Conservation (phyloP, 2,113 vertebrate species). For the Engystomops pustulosus region DNA sequence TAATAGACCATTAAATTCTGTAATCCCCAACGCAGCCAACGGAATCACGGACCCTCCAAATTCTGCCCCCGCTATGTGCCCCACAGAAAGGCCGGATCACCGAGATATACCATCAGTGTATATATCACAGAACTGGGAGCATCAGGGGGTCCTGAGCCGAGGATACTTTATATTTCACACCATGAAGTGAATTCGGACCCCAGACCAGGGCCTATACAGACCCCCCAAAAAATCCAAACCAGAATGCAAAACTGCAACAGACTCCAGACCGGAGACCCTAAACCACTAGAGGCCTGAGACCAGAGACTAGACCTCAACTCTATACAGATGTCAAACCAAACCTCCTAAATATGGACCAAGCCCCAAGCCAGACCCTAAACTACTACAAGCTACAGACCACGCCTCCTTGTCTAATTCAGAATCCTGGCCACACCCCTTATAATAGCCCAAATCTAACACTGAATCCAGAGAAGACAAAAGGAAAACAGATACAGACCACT, state of each 20-base stretch:
- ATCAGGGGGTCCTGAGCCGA: too few species aligned
- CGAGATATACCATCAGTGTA: not conserved
- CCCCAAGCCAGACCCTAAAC: not conserved
- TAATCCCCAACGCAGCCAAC: slow-evolving; percentile 39
- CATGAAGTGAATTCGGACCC: too few species aligned
- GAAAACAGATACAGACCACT: too few species aligned
- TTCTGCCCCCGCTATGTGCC: not conserved
- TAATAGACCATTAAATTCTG: slow-evolving; percentile 24
- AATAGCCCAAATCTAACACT: too few species aligned
- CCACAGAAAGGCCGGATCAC: not conserved
- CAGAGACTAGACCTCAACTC: too few species aligned
- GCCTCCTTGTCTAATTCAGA: not conserved
- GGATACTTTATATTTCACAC: too few species aligned
- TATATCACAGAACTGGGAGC: not conserved
- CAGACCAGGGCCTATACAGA: too few species aligned
- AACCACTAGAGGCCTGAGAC: not conserved
- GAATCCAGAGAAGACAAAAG: too few species aligned
- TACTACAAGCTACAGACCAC: not conserved
- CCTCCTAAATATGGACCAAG: not conserved
- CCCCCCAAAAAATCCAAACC: too few species aligned
- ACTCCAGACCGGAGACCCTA: not conserved
- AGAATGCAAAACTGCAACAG: too few species aligned
- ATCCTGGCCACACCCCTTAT: too few species aligned
- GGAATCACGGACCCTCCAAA: not conserved
- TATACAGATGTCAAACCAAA: not conserved